Evolutionary conservation across 2,888 invertebrate species (phyloP).

Genomic region (Caenorhabditis macrosperma): DNA sequence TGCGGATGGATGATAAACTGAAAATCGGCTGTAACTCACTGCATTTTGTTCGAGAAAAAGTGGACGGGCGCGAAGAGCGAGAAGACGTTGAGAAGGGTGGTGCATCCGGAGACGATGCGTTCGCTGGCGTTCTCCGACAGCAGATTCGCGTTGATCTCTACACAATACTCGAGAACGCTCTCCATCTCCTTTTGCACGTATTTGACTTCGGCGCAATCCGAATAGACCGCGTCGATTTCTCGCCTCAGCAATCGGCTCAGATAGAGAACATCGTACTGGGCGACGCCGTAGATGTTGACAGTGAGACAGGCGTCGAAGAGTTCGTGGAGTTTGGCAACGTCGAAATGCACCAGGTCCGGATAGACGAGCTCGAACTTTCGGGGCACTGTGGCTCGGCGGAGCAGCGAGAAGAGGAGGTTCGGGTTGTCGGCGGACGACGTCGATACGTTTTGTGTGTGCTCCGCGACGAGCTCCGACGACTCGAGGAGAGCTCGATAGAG

Average conservation of each 20-base stretch:
- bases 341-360: conserved; percentile 63
- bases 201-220: conserved; percentile 48
- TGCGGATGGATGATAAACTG: not conserved
- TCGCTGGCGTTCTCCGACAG: conserved; percentile 65
- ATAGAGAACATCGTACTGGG: conserved; percentile 74
- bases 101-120: conserved; percentile 74
- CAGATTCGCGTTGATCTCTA: conserved; percentile 70
- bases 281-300: conserved; percentile 66
- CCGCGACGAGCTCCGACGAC: conserved; percentile 32
- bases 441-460: conserved; percentile 13
- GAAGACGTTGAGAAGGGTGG: conserved; percentile 75
- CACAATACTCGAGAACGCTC: conserved; percentile 70
- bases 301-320: conserved; percentile 66
- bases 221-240: conserved; percentile 72
- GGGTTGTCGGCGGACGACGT: conserved; percentile 5
- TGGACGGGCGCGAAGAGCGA: conserved; percentile 73
- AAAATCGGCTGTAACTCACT: conserved; percentile 30
- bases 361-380: conserved; percentile 35
- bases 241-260: conserved; percentile 71
- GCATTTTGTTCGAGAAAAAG: conserved; percentile 67
- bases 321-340: conserved; percentile 63
- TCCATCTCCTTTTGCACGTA: conserved; percentile 68
- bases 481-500: conserved; percentile 66
- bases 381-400: conserved; percentile 43
- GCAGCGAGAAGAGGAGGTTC: conserved; percentile 60